Percentiles rank a stretch among this genome's conserved stretches.
These are phyloP conservation scores for Stegastes partitus DNA, from an alignment of 2,113 vertebrate genomes.

Conservation along the genomic window DNA sequence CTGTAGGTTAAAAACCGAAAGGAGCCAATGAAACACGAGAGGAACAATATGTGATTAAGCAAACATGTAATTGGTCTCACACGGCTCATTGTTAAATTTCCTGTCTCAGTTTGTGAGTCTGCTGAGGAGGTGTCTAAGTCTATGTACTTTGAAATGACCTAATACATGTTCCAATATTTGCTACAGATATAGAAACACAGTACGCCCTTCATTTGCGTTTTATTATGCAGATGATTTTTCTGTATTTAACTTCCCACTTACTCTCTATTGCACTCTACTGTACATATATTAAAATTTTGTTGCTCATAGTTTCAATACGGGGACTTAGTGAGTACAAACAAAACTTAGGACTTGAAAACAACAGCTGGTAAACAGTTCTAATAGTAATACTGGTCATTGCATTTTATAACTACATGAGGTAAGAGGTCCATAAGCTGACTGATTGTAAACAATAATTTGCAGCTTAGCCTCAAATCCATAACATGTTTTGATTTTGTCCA, in stretches of 20 bases:
- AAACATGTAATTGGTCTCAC: constrained; percentile 6
- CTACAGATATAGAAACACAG: not conserved
- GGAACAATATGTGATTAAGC: constrained; percentile 6
- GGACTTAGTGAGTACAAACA: not conserved
- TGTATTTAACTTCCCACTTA: no score
- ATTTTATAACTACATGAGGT: constrained; percentile 73
- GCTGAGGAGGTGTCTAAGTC: constrained; percentile 16
- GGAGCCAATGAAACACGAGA: constrained; percentile 10
- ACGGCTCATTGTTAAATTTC: constrained; percentile 18
- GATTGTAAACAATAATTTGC: constrained; percentile 81
- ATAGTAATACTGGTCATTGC: constrained; percentile 15
- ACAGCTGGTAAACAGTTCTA: constrained; percentile 48
- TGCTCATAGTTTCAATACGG: not conserved
- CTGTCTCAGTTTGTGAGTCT: constrained; percentile 14
- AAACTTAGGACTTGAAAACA: constrained; percentile 15
- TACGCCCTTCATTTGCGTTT: not conserved
- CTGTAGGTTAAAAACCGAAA: constrained; percentile 10
- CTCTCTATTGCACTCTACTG: no score
- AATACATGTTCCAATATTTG: not conserved
- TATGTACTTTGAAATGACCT: not conserved
- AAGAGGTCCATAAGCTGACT: constrained; percentile 64
- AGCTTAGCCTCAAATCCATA: constrained; percentile 74
- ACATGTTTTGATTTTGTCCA: constrained; percentile 76
- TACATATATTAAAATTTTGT: not conserved
- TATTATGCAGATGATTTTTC: not conserved